Percentiles rank a stretch among this genome's conserved stretches.
These are phyloP conservation scores for Drosophila tripunctata DNA, from an alignment of 2,888 invertebrate genomes.

Conservation along the genomic window DNA sequence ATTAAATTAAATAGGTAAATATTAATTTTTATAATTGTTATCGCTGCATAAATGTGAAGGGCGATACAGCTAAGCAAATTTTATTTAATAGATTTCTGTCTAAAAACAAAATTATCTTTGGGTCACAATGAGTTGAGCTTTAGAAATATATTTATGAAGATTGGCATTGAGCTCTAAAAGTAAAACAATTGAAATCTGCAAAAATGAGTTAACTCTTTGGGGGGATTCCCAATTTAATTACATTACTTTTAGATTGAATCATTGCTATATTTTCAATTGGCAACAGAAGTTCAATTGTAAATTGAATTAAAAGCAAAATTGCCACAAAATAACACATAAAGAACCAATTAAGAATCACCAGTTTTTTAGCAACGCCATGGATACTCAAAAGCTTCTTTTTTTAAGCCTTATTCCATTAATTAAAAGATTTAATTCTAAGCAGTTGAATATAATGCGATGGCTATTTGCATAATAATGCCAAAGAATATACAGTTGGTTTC, in stretches of 20 bases:
- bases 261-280: too few species aligned
- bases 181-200: neutral
- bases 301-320: neutral
- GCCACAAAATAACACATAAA: too few species aligned
- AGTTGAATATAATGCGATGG: constrained; percentile 16
- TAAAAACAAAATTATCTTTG: neutral
- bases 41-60: constrained; percentile 35
- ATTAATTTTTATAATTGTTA: constrained; percentile 18
- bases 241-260: neutral
- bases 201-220: neutral
- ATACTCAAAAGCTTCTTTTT: neutral
- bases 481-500: constrained; percentile 21
- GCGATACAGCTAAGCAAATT: neutral
- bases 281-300: too few species aligned
- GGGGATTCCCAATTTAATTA: neutral
- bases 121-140: neutral
- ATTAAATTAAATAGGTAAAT: constrained; percentile 3
- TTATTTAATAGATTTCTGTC: neutral
- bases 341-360: too few species aligned
- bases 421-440: neutral
- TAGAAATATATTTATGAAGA: too few species aligned
- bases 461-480: constrained; percentile 42
- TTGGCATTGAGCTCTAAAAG: neutral
- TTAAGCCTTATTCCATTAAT: neutral
- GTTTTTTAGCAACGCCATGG: too few species aligned